Percentiles rank a stretch among this genome's conserved stretches.
These are phyloP conservation scores for Leucoraja ocellata DNA, from an alignment of 2,797 vertebrate genomes.

Conservation along the genomic window DNA sequence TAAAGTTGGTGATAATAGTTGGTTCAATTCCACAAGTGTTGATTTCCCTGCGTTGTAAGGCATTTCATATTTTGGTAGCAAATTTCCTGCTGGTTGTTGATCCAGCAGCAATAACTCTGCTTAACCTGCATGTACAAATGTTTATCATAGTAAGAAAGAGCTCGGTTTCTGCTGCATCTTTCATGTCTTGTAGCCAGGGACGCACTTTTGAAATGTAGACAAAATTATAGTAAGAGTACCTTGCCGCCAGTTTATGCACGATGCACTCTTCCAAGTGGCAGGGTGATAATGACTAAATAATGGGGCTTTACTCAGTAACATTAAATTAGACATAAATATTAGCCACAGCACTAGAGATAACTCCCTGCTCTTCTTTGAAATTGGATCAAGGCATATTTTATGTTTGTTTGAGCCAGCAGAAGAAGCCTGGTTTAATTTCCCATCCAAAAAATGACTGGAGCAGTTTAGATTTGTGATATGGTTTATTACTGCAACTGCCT, in stretches of 20 bases:
- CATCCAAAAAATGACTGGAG: background rate
- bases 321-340: background rate
- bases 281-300: no score
- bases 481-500: no score
- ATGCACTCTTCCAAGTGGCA: no score
- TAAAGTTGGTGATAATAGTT: background rate
- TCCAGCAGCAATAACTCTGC: no score
- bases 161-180: background rate
- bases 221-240: no score
- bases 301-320: no score
- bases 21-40: background rate
- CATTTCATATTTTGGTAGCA: background rate
- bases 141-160: background rate
- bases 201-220: background rate
- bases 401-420: background rate
- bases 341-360: background rate
- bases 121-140: no score
- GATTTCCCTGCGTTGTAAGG: background rate
- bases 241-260: no score
- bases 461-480: no score
- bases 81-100: no score
- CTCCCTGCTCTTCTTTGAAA: background rate
- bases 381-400: background rate
- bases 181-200: background rate
- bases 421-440: background rate